These are phyloP conservation scores for Choristoneura fumiferana DNA, from an alignment of 1,140 invertebrate species.

Conservation along the genomic window DNA sequence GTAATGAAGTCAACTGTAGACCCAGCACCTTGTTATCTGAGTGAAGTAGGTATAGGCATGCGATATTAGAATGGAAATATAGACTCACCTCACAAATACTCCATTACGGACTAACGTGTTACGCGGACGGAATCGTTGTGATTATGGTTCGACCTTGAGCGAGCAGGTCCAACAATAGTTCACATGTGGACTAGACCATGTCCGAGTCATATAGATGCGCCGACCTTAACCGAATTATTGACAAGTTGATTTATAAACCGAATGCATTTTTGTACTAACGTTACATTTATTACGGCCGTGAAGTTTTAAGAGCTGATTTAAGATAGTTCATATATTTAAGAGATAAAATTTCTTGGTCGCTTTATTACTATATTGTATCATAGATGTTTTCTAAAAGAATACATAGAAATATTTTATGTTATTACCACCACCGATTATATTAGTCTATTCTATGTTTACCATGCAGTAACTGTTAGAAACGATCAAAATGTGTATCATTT, in stretches of 20 bases:
- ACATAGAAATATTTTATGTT: neutral
- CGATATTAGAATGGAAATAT: constrained; percentile 39
- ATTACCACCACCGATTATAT: constrained; percentile 4
- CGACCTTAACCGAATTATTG: constrained; percentile 43
- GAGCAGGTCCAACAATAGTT: constrained; percentile 39
- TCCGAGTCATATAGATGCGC: constrained; percentile 35
- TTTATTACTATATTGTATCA: too few species aligned
- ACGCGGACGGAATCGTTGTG: constrained; percentile 38
- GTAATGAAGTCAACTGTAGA: constrained; percentile 38
- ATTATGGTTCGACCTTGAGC: constrained; percentile 55
- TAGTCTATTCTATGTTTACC: constrained; percentile 1
- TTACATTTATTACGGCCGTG: too few species aligned
- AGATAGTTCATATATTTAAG: too few species aligned
- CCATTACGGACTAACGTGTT: constrained; percentile 47
- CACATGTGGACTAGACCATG: constrained; percentile 32
- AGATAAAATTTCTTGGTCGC: too few species aligned
- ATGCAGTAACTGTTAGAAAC: neutral
- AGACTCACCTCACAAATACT: constrained; percentile 61
- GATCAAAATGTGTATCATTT: too few species aligned
- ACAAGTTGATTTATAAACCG: constrained; percentile 10
- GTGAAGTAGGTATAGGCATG: constrained; percentile 44
- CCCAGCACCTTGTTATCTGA: constrained; percentile 58
- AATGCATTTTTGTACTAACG: too few species aligned
- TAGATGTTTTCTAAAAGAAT: too few species aligned
- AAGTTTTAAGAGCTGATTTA: too few species aligned